phyloP scores from a whole-genome alignment of 2,113 vertebrate species.

The Pimephales promelas region DNA sequence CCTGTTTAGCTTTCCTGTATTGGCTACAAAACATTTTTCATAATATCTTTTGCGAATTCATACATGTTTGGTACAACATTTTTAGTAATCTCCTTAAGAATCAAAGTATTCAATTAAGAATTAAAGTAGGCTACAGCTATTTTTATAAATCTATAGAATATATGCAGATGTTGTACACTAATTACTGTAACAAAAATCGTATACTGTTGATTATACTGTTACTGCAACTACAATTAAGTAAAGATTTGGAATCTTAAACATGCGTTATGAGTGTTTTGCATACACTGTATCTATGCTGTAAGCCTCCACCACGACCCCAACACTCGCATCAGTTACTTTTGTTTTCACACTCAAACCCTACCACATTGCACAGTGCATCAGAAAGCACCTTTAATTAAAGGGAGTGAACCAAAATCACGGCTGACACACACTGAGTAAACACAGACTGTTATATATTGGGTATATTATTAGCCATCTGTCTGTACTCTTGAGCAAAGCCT shows the following conservation, averaged over 20 bases:
- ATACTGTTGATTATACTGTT: too few relatives aligned
- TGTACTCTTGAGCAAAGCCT: constrained; percentile 26
- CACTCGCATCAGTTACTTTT: constrained; percentile 3
- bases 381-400: constrained; percentile 45
- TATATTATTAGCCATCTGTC: constrained; percentile 14
- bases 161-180: background rate
- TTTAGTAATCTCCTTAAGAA: too few relatives aligned
- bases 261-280: background rate
- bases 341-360: constrained; percentile 11
- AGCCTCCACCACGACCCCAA: background rate
- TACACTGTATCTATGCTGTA: background rate
- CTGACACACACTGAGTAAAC: constrained; percentile 46
- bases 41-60: background rate
- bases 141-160: background rate
- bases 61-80: background rate
- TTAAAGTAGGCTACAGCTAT: background rate
- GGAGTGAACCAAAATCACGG: constrained; percentile 21
- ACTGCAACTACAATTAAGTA: background rate
- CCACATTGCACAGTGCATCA: constrained; percentile 14
- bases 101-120: background rate
- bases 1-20: background rate
- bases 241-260: background rate
- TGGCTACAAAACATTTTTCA: background rate
- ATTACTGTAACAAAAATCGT: background rate
- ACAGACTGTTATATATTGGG: constrained; percentile 4